Evolutionary conservation across 2,888 invertebrate species (phyloP).

Genomic region (Seira musarum): DNA sequence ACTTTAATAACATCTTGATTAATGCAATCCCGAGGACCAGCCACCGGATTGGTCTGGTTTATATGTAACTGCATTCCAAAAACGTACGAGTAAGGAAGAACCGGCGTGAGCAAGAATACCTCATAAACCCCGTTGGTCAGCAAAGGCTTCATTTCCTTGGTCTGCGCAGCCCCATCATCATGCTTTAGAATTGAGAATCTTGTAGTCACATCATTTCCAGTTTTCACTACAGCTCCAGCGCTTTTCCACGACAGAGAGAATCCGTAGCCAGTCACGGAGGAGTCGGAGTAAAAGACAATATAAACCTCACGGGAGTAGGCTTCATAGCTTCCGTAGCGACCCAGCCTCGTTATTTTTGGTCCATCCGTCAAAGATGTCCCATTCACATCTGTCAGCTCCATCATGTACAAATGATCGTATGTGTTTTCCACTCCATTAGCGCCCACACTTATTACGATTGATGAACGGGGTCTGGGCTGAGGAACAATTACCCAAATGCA

Average conservation of each 20-base stretch:
- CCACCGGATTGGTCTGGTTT: conserved; percentile 31
- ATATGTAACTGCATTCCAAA: conserved; percentile 39
- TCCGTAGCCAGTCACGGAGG: conserved; percentile 36
- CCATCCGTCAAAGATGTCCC: conserved; percentile 15
- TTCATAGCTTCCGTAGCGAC: conserved; percentile 30
- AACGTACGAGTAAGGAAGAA: conserved; percentile 19
- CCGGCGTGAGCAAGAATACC: conserved; percentile 34
- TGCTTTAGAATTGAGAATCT: conserved; percentile 20
- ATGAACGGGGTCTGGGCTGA: conserved; percentile 36
- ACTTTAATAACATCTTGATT: conserved; percentile 25
- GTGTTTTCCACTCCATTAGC: conserved; percentile 38
- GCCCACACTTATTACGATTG: conserved; percentile 15
- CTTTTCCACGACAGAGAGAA: conserved; percentile 33
- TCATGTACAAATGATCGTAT: conserved; percentile 48
- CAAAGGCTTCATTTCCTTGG: neutral
- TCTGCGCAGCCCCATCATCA: conserved; percentile 17
- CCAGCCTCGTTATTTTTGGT: conserved; percentile 30
- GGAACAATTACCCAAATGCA: conserved; percentile 55
- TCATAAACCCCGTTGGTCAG: conserved; percentile 20
- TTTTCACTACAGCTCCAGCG: neutral
- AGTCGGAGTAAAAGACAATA: conserved; percentile 43
- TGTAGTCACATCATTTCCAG: conserved; percentile 28
- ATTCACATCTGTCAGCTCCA: conserved; percentile 38
- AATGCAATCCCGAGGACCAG: conserved; percentile 2
- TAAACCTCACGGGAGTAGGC: conserved; percentile 35